Evolutionary conservation across 1,140 invertebrate genomes (phyloP), one percentile per base, ranked within the genome.

Genomic region (Megalonaias nervosa): DNA sequence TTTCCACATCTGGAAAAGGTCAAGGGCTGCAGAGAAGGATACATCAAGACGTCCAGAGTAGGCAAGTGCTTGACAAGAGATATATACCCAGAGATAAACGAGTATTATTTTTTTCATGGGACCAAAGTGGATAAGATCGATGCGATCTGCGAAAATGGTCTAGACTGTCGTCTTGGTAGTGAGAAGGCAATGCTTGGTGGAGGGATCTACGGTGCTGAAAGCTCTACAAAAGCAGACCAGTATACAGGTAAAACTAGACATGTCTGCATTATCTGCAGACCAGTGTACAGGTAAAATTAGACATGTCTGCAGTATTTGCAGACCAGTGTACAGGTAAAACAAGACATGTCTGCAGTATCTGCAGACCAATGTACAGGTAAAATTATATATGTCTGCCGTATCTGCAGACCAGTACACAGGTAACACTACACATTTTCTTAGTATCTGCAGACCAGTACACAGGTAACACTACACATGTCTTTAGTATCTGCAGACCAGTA

Each of bases 161-260:
- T 71, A 2, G 75, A 77, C 61, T 19, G 23, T 0, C 57, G 65
- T 19, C 55, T 77, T 14, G 68, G 69, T n/a, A 71, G 70, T 67
- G 65, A 23, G 11, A 60, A 48, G 21, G 75, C 70, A 12, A 77
- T 77, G 75, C 68, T 77, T 61, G 75, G 75, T 2, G 6, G 56
- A n/a, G 75, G 75, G 19, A 26, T 77, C 59, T 77, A 77, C 62
- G 75, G 75, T n/a, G 75, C 75, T 12, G 75, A 77, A 62, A 67
- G 23, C 12, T 65, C 70, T n/a, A 71, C 59, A 23, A 77, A 77
- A 55, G 75, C 75, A 15, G 75, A 77, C 57, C 75, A 77, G 26
- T 77, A 77, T 68, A 65, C 70, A 60, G 75, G 75, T 77, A 71
- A 56, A 55, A 19, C 31, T 61, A 17, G 2, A 14, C 48, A 31